Conservation (phyloP, 2,888 invertebrate species). For the Cephus pygmeus region DNA sequence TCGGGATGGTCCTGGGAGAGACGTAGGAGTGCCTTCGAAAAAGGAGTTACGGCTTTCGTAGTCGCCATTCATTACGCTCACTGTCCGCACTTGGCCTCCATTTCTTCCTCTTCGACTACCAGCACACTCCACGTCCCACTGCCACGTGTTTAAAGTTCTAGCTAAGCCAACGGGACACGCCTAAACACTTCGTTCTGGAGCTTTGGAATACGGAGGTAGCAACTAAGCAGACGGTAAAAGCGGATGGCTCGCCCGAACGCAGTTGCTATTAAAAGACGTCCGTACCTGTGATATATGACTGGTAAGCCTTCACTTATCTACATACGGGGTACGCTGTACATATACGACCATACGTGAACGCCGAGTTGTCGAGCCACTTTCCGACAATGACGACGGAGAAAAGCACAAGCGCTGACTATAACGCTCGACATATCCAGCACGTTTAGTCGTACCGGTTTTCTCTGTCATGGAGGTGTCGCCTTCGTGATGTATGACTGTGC, state of each 20-base stretch:
- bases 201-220: neutral
- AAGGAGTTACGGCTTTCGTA: conserved; percentile 50
- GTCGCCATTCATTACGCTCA: conserved; percentile 52
- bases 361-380: neutral
- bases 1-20: conserved; percentile 31
- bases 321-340: neutral
- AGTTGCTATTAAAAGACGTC: neutral
- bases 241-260: conserved; percentile 10
- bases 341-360: neutral
- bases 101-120: neutral
- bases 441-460: neutral
- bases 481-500: neutral
- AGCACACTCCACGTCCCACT: neutral
- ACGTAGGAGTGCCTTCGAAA: conserved; percentile 53
- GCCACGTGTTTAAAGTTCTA: neutral
- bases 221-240: neutral
- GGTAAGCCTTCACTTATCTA: neutral
- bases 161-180: neutral
- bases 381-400: neutral
- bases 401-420: neutral
- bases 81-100: conserved; percentile 18
- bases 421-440: neutral
- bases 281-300: neutral
- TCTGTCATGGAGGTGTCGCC: neutral
- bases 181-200: neutral